phyloP scores from a whole-genome alignment of 92 coral and sea anemone species.

The Nematostella vectensis region DNA sequence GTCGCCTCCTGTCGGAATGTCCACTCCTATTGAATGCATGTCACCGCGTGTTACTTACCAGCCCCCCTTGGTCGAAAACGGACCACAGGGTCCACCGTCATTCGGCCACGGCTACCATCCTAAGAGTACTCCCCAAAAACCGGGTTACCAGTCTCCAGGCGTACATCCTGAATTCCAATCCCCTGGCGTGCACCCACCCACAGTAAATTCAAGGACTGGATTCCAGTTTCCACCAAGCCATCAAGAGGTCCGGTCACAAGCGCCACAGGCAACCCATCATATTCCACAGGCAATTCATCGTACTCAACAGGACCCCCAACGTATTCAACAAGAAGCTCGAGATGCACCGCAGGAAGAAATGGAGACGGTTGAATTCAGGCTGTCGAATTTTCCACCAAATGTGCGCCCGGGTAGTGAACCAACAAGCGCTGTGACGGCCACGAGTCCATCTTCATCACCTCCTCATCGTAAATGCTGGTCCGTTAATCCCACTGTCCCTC shows the following conservation, averaged over 20 bases:
- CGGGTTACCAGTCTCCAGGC: conserved; percentile 23
- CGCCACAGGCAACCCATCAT: not conserved
- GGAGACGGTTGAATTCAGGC: conserved; percentile 66
- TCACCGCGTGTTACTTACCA: conserved; percentile 11
- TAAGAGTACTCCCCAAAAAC: not conserved
- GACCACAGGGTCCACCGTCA: not conserved
- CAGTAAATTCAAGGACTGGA: conserved; percentile 9
- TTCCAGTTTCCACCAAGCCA: conserved; percentile 11
- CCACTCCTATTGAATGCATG: conserved; percentile 46
- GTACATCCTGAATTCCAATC: conserved; percentile 4
- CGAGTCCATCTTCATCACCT: conserved; percentile 17
- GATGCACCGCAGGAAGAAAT: conserved; percentile 18
- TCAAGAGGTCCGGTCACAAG: no score
- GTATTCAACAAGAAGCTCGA: not conserved
- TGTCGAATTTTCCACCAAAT: conserved; percentile 59
- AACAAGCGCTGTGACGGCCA: not conserved
- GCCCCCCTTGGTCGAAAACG: conserved; percentile 8
- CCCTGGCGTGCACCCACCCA: conserved; percentile 11
- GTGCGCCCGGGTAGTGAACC: conserved; percentile 4
- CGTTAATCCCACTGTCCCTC: conserved; percentile 32
- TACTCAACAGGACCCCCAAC: not conserved
- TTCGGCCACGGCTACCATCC: conserved; percentile 21
- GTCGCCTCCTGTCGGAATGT: conserved; percentile 70
- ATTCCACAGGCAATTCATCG: not conserved
- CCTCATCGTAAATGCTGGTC: conserved; percentile 22